Evolutionary conservation across 2,797 vertebrate species (phyloP), one percentile per base, ranked within the genome.

Genomic region (Rhinogobio ventralis): DNA sequence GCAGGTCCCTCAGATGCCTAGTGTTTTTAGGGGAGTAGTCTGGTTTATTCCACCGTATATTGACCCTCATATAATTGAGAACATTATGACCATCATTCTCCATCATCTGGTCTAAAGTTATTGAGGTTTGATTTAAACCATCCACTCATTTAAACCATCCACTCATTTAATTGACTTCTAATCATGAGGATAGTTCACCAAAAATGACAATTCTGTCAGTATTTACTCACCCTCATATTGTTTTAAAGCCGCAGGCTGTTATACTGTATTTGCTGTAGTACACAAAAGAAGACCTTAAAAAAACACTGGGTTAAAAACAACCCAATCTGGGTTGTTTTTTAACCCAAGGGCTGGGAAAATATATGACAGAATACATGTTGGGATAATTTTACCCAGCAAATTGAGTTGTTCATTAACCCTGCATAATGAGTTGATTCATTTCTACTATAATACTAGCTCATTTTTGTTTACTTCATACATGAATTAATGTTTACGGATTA

Each of bases 101-200:
- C 23, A 36, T 62, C n/a, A 69, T 69, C 25, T 62, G 39, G 30
- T 55, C n/a, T 72, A 42, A 20, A 49, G 20, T 28, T 33, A 73
- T 36, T 73, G 55, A 62, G 55, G n/a, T 14, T n/a, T 82, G 28
- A 82, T 82, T n/a, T 82, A 72, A 57, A 72, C n/a, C n/a, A n/a
- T n/a, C n/a, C n/a, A n/a, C n/a, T n/a, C n/a, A 82, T 82, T n/a
- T 82, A 73, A 60, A 73, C 51, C 11, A 62, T 36, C 39, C 45
- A 9, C 30, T 57, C 0, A 55, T 76, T 62, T 25, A 74, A 64
- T 64, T 49, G 14, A 15, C 39, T 49, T 33, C 23, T 73, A 36
- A 73, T 73, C 10, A 62, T 49, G 46, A 20, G 7, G 46, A 62
- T 62, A 15, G 36, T 23, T 60, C 25, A 66, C 30, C 5, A 28